Evolutionary conservation across 2,888 invertebrate genomes (phyloP).

Genomic region (Bedellia somnulentella): DNA sequence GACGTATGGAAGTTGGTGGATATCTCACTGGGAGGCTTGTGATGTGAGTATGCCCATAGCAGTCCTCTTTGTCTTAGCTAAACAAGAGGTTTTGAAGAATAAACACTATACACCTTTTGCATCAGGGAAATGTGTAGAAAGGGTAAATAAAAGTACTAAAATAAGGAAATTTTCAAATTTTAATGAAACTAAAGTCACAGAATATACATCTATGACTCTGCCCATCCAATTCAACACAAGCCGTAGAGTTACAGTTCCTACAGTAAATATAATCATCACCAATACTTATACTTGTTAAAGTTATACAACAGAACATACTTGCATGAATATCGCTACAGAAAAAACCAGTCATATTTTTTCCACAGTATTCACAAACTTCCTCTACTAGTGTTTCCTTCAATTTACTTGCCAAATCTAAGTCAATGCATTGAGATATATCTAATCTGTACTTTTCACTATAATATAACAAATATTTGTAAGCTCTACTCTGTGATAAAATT

Average conservation of each 20-base stretch:
- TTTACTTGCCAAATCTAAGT: slow-evolving; percentile 13
- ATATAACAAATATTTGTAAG: slow-evolving; percentile 25
- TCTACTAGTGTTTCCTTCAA: slow-evolving; percentile 6
- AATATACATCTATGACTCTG: slow-evolving; percentile 28
- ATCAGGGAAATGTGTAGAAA: neutral
- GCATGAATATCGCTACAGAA: slow-evolving; percentile 27
- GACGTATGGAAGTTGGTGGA: too few species aligned
- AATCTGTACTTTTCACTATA: slow-evolving; percentile 25
- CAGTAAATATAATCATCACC: slow-evolving; percentile 29
- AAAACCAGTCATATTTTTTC: slow-evolving; percentile 24
- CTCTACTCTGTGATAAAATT: slow-evolving; percentile 17
- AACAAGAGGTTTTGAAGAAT: neutral
- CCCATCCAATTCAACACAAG: slow-evolving; percentile 20
- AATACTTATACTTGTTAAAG: slow-evolving; percentile 34
- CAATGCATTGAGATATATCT: slow-evolving; percentile 13
- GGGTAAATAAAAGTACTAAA: neutral
- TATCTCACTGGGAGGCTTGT: too few species aligned
- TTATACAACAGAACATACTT: slow-evolving; percentile 35
- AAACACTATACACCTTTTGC: neutral
- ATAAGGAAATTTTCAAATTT: neutral
- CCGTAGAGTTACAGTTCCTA: slow-evolving; percentile 24
- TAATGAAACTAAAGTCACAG: slow-evolving; percentile 29
- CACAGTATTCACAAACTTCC: slow-evolving; percentile 36
- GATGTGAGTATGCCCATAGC: too few species aligned
- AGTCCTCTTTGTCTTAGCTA: neutral